Base-by-base conservation (phyloP, 2,113 vertebrate genomes). In the Sceloporus tristichus region DNA sequence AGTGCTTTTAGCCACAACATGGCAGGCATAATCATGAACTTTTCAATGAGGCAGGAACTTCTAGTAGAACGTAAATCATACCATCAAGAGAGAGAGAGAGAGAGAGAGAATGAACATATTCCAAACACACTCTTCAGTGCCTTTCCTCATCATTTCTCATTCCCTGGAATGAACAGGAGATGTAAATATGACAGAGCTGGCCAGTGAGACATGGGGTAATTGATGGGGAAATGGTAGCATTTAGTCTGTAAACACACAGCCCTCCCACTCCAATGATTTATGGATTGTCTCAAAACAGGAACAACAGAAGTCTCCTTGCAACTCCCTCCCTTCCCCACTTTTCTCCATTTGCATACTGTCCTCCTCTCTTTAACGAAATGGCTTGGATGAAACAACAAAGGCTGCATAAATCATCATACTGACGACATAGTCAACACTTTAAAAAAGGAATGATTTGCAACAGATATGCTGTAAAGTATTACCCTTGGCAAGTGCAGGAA, bases 401-500 rank as follows among this genome's bases (percentile, higher is more conserved):
- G 73, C 59, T 68, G 79, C 92, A 93, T 95, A 95, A 94, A 96
- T 95, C 93, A 93, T 88, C 83, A 88, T 66, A 54, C 11, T 38
- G n/a, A 59, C 87, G 86, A 87, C 65, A 89, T 88, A 94, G 19
- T 79, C 79, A 92, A 91, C 0, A 18, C 56, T 93, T 81, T 93
- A 89, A 89, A 91, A 62, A 93, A 88, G 82, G 89, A 88, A 89
- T 94, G 54, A 95, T 95, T 96, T 95, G 93, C 89, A 92, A 89
- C 87, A 91, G 89, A 94, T 92, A 90, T 79, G 90, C 88, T 90
- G 85, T 91, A 94, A 95, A 95, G 86, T 89, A 94, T 94, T 89
- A 95, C 90, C 90, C 89, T 90, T 0, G 0, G 93, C 92, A 94
- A 95, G 89, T 86, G 89, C 92, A 86, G 92, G 88, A 93, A 92